Evolutionary conservation across 2,888 invertebrate genomes (phyloP).

Genomic region (Agrilus cyanescens): DNA sequence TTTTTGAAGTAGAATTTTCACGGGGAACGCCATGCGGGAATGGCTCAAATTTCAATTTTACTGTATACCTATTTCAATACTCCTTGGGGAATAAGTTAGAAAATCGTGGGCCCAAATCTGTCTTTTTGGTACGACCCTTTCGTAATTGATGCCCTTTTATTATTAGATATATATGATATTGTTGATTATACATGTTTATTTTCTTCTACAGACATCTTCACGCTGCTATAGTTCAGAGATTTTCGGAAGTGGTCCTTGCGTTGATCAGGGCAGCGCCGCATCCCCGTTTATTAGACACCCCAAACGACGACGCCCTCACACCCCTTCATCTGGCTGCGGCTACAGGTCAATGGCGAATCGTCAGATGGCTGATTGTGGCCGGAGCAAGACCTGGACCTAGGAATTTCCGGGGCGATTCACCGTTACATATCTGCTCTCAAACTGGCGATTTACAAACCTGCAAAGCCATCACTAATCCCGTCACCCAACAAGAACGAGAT

Average conservation of each 20-base stretch:
- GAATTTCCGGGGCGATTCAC: constrained; percentile 72
- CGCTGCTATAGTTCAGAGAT: constrained; percentile 68
- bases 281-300: constrained; percentile 62
- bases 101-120: too few species aligned
- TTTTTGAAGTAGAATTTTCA: too few species aligned
- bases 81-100: too few species aligned
- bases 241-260: constrained; percentile 57
- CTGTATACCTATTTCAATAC: too few species aligned
- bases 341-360: constrained; percentile 60
- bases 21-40: too few species aligned
- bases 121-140: too few species aligned
- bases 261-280: constrained; percentile 69
- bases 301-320: constrained; percentile 69
- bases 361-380: constrained; percentile 64
- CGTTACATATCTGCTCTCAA: constrained; percentile 72
- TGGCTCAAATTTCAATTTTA: too few species aligned
- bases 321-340: constrained; percentile 80
- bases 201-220: constrained; percentile 63
- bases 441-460: constrained; percentile 59
- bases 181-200: background rate
- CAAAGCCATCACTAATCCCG: constrained; percentile 58
- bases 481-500: constrained; percentile 40
- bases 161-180: background rate
- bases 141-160: too few species aligned
- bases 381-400: constrained; percentile 58